Conservation (phyloP, 92 coral and sea anemone genomes). For the Parazoanthus darwini region DNA sequence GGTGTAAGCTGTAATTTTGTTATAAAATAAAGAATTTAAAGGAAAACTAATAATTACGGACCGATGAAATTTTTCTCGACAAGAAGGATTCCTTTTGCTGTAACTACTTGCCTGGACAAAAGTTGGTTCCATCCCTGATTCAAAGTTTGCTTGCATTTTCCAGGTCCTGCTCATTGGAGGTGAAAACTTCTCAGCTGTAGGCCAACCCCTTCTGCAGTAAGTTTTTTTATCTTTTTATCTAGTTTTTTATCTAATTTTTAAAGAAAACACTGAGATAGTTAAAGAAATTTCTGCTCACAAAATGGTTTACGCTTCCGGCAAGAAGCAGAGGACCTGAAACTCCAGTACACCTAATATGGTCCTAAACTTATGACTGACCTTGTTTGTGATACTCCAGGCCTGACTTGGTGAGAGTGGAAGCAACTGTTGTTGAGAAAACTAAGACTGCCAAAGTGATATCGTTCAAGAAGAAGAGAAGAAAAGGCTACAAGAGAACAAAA, state of each 20-base stretch:
- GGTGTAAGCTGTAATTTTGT: too few relatives aligned
- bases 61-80: too few relatives aligned
- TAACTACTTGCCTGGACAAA: too few relatives aligned
- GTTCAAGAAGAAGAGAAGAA: slow-evolving; percentile 97
- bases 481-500: slow-evolving; percentile 89
- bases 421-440: slow-evolving; percentile 89
- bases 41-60: too few relatives aligned
- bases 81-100: too few relatives aligned
- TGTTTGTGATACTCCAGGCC: slow-evolving; percentile 44
- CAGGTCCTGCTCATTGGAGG: slow-evolving; percentile 94
- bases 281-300: too few relatives aligned
- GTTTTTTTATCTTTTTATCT: not conserved
- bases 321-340: too few relatives aligned
- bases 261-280: too few relatives aligned
- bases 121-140: too few relatives aligned
- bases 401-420: slow-evolving; percentile 77
- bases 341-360: not conserved
- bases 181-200: slow-evolving; percentile 85
- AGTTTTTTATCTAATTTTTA: too few relatives aligned
- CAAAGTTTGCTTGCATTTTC: not conserved
- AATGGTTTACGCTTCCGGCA: too few relatives aligned
- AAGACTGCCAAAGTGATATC: slow-evolving; percentile 88
- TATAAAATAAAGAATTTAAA: too few relatives aligned
- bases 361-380: not conserved
- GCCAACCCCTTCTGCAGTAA: slow-evolving; percentile 88